Conservation (phyloP, 2,888 invertebrate genomes). For the Agrochola litura region DNA sequence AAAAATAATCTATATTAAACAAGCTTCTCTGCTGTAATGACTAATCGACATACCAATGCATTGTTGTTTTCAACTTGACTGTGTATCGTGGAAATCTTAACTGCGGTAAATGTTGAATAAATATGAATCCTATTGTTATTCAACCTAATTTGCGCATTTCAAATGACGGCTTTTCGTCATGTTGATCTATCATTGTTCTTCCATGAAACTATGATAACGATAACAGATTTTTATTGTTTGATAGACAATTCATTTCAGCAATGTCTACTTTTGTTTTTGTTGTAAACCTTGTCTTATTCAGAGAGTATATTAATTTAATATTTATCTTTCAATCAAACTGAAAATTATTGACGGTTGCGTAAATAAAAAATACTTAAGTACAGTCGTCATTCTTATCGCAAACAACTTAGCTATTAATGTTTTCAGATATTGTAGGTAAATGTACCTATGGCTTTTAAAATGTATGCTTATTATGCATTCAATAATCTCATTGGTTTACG, state of each 20-base stretch:
- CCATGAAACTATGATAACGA: constrained; percentile 33
- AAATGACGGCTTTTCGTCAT: constrained; percentile 25
- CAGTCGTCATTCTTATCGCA: constrained; percentile 27
- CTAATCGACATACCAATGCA: constrained; percentile 34
- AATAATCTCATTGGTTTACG: constrained; percentile 12
- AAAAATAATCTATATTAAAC: not conserved
- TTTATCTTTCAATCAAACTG: constrained; percentile 5
- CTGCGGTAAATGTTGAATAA: constrained; percentile 40
- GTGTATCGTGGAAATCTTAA: constrained; percentile 27
- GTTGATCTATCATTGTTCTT: constrained; percentile 44
- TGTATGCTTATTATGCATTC: constrained; percentile 21
- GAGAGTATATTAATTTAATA: not conserved
- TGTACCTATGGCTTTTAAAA: constrained; percentile 7
- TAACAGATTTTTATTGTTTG: constrained; percentile 32
- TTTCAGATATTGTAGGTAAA: constrained; percentile 29
- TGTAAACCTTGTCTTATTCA: not conserved
- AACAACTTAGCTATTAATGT: constrained; percentile 21
- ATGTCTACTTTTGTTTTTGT: not conserved
- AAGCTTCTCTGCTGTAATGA: constrained; percentile 12
- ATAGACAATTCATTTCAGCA: constrained; percentile 10
- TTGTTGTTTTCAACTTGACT: constrained; percentile 44
- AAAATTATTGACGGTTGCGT: constrained; percentile 10
- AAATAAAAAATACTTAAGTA: constrained; percentile 6
- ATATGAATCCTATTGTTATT: constrained; percentile 45
- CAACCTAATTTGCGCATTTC: constrained; percentile 35